phyloP scores from a whole-genome alignment of 2,797 vertebrate species.

The Otolemur crassicaudatus region DNA sequence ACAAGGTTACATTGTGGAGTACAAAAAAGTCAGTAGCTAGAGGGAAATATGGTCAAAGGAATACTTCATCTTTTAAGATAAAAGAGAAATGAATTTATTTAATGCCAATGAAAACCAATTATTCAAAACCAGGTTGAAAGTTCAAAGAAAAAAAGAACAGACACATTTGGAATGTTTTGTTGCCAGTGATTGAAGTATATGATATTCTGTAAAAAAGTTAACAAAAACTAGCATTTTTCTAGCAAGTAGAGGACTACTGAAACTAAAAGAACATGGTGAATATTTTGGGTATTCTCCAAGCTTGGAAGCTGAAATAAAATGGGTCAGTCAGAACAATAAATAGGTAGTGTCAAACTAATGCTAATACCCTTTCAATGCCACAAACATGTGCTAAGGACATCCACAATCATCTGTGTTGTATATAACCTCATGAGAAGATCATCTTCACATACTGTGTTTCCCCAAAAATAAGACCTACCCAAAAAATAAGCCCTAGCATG shows the following conservation, averaged over 20 bases:
- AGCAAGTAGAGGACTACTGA: neutral
- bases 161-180: neutral
- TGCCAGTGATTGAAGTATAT: neutral
- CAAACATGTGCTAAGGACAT: neutral
- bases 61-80: neutral
- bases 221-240: neutral
- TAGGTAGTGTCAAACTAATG: neutral
- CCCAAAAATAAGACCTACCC: too few species aligned
- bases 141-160: neutral
- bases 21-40: neutral
- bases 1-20: neutral
- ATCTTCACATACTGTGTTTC: neutral
- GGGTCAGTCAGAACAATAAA: neutral
- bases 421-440: neutral
- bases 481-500: too few species aligned
- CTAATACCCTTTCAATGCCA: neutral
- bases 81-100: neutral
- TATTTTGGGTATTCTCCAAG: neutral
- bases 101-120: neutral
- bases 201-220: neutral
- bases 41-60: neutral
- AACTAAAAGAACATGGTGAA: constrained; percentile 5
- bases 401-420: neutral
- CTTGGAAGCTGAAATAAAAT: neutral
- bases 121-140: neutral